Percentiles rank a stretch among this genome's conserved stretches.
Conservation (phyloP, 2,113 vertebrate genomes). For the Ceyx cyanopectus region DNA sequence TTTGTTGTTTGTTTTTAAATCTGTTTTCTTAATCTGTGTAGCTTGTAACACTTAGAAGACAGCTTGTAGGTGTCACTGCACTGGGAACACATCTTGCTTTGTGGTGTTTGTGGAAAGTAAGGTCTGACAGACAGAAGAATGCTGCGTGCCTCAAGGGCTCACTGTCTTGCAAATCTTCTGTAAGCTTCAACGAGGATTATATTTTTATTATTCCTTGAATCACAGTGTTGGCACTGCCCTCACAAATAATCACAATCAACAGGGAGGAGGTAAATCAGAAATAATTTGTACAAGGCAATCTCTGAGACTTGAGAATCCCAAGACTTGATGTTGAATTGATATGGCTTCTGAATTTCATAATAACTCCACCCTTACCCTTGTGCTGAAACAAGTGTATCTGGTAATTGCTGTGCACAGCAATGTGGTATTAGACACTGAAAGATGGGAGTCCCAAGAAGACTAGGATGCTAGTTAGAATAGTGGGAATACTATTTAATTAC, state of each 20-base stretch:
- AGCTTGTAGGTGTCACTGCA: background rate
- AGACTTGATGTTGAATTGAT: background rate
- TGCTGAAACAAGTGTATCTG: background rate
- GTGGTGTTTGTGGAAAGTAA: background rate
- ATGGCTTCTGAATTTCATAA: background rate
- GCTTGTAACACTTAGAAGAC: background rate
- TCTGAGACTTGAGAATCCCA: background rate
- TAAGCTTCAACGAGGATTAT: slow-evolving; percentile 6
- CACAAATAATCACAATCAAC: background rate
- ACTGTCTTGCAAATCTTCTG: background rate
- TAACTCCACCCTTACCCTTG: background rate
- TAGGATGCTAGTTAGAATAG: background rate
- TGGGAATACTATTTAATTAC: background rate
- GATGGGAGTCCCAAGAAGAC: background rate
- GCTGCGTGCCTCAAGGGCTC: background rate
- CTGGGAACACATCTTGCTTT: background rate
- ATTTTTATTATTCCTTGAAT: slow-evolving; percentile 12
- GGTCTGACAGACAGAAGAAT: background rate
- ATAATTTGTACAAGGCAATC: background rate
- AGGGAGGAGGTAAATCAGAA: background rate
- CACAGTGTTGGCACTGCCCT: background rate
- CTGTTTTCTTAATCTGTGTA: background rate
- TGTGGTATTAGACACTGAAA: background rate
- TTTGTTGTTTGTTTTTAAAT: background rate
- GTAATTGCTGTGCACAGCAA: background rate